Percentiles rank a stretch among this genome's conserved stretches.
phyloP scores from a whole-genome alignment of 2,797 vertebrate genomes.

The Cryptoprocta ferox region DNA sequence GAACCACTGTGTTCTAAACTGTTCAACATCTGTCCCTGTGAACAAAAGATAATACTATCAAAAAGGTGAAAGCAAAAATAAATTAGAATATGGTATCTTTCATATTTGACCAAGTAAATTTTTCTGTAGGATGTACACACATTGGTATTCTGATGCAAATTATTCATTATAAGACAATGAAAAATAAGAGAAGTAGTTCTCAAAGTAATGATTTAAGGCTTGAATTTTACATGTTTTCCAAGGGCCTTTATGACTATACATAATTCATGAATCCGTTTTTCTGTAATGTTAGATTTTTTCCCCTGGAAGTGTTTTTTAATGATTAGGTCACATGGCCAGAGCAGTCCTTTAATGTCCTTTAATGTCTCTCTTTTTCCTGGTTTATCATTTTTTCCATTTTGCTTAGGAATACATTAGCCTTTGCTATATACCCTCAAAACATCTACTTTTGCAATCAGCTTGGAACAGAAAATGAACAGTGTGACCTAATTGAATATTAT shows the following conservation, averaged over 20 bases:
- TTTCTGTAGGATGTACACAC: constrained; percentile 57
- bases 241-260: constrained; percentile 78
- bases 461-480: constrained; percentile 77
- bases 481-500: constrained; percentile 62
- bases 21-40: neutral
- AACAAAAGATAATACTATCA: neutral
- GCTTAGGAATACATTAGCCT: constrained; percentile 84
- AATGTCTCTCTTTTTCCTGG: constrained; percentile 78
- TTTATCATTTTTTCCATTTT: constrained; percentile 85
- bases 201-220: constrained; percentile 75
- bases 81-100: neutral
- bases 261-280: constrained; percentile 85
- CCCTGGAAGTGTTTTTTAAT: constrained; percentile 80
- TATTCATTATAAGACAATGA: constrained; percentile 79
- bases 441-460: constrained; percentile 75
- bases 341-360: constrained; percentile 82
- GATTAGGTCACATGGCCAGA: constrained; percentile 79
- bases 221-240: constrained; percentile 80
- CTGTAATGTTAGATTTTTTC: constrained; percentile 75
- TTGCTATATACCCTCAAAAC: constrained; percentile 80
- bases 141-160: constrained; percentile 67
- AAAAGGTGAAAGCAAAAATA: constrained; percentile 30
- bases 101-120: constrained; percentile 66
- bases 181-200: constrained; percentile 80
- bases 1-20: neutral